Percentiles rank a stretch among this genome's conserved stretches.
Evolutionary conservation across 2,113 vertebrate genomes (phyloP).

Genomic region (Empidonax traillii): DNA sequence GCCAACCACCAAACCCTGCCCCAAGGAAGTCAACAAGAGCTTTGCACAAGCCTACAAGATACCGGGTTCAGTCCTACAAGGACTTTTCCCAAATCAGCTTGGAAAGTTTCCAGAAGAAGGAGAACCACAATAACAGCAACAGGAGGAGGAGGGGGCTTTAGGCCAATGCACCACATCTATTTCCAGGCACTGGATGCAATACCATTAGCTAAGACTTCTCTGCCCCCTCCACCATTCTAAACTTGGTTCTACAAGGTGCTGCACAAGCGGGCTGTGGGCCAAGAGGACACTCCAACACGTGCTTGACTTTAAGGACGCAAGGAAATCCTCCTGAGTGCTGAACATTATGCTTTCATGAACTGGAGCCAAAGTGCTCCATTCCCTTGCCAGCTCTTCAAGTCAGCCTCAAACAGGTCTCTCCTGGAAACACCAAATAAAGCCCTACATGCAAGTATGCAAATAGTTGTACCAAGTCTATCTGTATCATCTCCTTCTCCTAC

Average conservation of each 20-base stretch:
- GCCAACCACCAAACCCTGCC: not conserved
- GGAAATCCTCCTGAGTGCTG: not conserved
- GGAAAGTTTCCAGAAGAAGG: not conserved
- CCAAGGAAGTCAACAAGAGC: not conserved
- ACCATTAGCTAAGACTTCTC: not conserved
- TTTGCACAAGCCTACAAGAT: not conserved
- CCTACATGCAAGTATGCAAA: not conserved
- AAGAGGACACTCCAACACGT: not conserved
- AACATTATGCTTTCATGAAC: not conserved
- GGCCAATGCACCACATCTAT: rapidly evolving
- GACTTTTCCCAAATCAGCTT: not conserved
- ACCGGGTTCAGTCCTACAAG: not conserved
- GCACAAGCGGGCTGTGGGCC: not conserved
- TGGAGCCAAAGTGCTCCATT: not conserved
- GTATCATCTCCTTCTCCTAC: not conserved
- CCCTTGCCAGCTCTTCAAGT: not conserved
- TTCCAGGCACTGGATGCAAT: not conserved
- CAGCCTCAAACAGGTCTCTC: not conserved
- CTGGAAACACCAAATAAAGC: not conserved
- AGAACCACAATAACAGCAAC: not conserved
- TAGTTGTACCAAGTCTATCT: not conserved
- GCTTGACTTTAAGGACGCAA: not conserved
- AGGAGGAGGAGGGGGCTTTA: not conserved
- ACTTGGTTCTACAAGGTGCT: not conserved
- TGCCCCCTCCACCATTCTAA: not conserved